Conservation (phyloP, 1,140 invertebrate species). For the Acyrthosiphon pisum region DNA sequence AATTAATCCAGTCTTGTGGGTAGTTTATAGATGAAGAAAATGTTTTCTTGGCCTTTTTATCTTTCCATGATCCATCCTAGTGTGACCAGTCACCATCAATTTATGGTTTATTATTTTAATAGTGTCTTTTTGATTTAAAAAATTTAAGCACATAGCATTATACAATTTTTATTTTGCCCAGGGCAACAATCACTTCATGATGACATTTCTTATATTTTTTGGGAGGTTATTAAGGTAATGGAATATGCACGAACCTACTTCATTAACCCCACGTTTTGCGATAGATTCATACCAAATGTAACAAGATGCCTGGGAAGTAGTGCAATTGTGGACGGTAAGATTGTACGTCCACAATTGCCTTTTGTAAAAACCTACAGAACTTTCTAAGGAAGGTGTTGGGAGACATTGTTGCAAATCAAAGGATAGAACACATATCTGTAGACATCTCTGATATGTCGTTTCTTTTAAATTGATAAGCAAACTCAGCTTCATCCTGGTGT, state of each 20-base stretch:
- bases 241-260: constrained; percentile 11
- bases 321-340: constrained; percentile 33
- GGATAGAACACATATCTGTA: neutral
- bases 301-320: neutral
- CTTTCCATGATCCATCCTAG: constrained; percentile 60
- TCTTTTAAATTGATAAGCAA: neutral
- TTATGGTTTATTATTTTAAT: constrained; percentile 60
- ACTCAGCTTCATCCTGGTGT: neutral
- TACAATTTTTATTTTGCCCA: constrained; percentile 62
- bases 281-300: constrained; percentile 3
- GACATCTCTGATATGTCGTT: neutral
- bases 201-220: neutral
- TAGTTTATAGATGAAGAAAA: neutral
- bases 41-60: constrained; percentile 52
- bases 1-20: neutral
- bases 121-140: neutral
- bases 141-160: constrained; percentile 59
- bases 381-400: constrained; percentile 39
- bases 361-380: constrained; percentile 57
- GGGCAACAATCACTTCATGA: constrained; percentile 61
- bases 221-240: neutral
- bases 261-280: neutral
- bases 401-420: constrained; percentile 57
- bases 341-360: constrained; percentile 53
- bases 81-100: constrained; percentile 61